Conservation (phyloP, 2,888 invertebrate genomes). For the Drosophila kokeensis region DNA sequence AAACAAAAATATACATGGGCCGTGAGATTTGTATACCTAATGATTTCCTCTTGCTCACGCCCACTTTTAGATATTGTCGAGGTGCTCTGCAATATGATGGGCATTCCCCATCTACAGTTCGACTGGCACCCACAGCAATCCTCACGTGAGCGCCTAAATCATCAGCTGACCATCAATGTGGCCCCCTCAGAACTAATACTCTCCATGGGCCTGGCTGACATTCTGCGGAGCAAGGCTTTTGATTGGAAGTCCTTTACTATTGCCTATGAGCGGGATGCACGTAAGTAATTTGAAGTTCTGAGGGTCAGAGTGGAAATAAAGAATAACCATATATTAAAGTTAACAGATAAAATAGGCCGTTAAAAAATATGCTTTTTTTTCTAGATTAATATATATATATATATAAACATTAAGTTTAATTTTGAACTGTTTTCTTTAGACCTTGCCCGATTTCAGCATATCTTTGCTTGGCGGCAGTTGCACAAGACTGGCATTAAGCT, state of each 20-base stretch:
- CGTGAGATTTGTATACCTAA: constrained; percentile 11
- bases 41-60: constrained; percentile 10
- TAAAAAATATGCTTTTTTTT: neutral
- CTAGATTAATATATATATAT: neutral
- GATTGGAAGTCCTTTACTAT: constrained; percentile 93
- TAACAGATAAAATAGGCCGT: neutral
- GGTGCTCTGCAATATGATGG: constrained; percentile 88
- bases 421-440: constrained; percentile 49
- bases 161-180: constrained; percentile 88
- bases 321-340: neutral
- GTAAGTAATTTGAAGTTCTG: constrained; percentile 82
- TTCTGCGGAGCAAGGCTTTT: constrained; percentile 88
- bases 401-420: neutral
- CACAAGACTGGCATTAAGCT: constrained; percentile 89
- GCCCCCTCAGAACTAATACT: constrained; percentile 89
- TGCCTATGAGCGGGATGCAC: constrained; percentile 92
- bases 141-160: constrained; percentile 82
- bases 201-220: constrained; percentile 89
- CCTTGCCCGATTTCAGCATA: constrained; percentile 90
- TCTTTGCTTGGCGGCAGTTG: constrained; percentile 89
- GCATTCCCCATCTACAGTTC: constrained; percentile 88
- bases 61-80: constrained; percentile 81
- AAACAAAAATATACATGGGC: constrained; percentile 65
- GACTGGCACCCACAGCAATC: constrained; percentile 87
- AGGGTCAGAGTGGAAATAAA: neutral